These are phyloP conservation scores for Aleiodes testaceus DNA, from an alignment of 2,888 invertebrate genomes.

Conservation along the genomic window DNA sequence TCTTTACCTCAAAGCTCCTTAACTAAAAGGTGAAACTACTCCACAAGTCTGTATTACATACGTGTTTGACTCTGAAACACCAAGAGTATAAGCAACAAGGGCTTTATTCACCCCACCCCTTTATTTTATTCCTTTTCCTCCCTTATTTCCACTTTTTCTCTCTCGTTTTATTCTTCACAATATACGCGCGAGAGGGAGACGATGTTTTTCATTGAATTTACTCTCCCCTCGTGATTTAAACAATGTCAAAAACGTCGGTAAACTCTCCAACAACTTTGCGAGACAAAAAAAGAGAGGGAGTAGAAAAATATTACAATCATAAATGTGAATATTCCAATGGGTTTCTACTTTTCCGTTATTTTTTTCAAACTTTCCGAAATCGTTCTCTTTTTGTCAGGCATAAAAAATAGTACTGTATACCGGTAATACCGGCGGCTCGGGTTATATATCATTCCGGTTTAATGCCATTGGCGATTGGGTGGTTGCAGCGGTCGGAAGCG, in stretches of 20 bases:
- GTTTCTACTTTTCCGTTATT: background rate
- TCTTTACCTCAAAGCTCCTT: slow-evolving; percentile 42
- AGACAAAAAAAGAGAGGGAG: background rate
- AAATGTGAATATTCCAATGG: background rate
- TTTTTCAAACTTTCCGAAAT: background rate
- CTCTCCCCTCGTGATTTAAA: slow-evolving; percentile 16
- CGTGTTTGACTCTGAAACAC: slow-evolving; percentile 23
- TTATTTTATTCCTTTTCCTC: background rate
- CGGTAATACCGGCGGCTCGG: slow-evolving; percentile 7
- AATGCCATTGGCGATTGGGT: slow-evolving; percentile 33
- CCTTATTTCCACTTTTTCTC: background rate
- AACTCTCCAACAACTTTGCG: slow-evolving; percentile 4
- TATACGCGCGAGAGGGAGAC: slow-evolving; percentile 25
- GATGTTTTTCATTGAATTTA: slow-evolving; percentile 35
- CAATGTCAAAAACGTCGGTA: slow-evolving; percentile 36
- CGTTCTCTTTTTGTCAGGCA: background rate
- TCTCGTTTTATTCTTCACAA: background rate
- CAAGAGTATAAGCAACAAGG: slow-evolving; percentile 12
- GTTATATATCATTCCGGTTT: slow-evolving; percentile 24
- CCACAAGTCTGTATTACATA: background rate
- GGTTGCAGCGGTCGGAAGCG: slow-evolving; percentile 37
- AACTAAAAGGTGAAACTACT: slow-evolving; percentile 44
- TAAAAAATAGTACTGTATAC: slow-evolving; percentile 2
- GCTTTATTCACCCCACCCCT: background rate
- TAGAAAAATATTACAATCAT: background rate